phyloP scores from a whole-genome alignment of 2,888 invertebrate genomes.

The Protophormia terraenovae region DNA sequence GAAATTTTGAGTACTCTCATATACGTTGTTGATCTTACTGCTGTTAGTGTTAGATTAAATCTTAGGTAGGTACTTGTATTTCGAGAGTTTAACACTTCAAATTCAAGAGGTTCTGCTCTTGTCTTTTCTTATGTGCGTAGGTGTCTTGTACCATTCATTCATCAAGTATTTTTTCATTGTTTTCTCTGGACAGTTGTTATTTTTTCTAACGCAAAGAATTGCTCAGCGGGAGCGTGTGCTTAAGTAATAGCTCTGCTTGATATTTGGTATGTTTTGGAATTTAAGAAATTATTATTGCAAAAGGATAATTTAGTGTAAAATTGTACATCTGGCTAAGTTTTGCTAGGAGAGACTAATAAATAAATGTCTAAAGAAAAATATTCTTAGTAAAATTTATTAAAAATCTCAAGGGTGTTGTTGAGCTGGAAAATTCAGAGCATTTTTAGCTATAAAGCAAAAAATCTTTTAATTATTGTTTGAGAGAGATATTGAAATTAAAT shows the following conservation, averaged over 20 bases:
- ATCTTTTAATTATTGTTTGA: background rate
- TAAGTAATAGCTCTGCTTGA: constrained; percentile 40
- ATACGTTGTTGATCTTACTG: constrained; percentile 15
- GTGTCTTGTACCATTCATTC: constrained; percentile 73
- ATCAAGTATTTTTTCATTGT: constrained; percentile 71
- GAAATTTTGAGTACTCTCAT: background rate
- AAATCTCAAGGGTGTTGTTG: constrained; percentile 15
- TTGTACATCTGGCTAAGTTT: constrained; percentile 69
- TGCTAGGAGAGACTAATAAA: background rate
- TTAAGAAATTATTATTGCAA: constrained; percentile 37
- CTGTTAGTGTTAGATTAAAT: background rate
- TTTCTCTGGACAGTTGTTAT: background rate
- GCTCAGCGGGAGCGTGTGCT: constrained; percentile 56
- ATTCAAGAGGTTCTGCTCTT: constrained; percentile 72
- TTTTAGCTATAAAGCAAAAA: background rate
- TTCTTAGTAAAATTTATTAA: constrained; percentile 33
- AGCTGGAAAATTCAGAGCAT: background rate
- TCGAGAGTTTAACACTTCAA: constrained; percentile 73
- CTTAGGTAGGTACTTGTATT: constrained; percentile 46
- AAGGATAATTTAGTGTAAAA: constrained; percentile 60
- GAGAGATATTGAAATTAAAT: background rate
- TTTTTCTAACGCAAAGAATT: background rate
- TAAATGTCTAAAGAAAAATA: background rate
- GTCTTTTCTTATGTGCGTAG: constrained; percentile 52
- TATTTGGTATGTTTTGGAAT: constrained; percentile 48